phyloP scores from a whole-genome alignment of 1,140 invertebrate genomes.

The Platyscapa corneri region DNA sequence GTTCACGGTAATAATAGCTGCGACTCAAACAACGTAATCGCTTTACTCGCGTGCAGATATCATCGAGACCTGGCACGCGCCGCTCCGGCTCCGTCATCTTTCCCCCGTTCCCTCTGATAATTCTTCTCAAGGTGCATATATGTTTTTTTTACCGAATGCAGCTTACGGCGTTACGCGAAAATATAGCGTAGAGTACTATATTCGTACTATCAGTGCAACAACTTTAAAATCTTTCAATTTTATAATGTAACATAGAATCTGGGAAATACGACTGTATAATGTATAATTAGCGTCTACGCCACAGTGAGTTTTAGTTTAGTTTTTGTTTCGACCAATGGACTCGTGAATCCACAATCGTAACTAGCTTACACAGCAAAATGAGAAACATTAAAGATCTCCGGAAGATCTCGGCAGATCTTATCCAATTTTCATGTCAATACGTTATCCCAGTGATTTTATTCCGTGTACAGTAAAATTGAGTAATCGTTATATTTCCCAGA shows the following conservation, averaged over 20 bases:
- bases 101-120: background rate
- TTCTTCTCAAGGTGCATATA: background rate
- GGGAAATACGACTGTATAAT: background rate
- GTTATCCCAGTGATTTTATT: no score
- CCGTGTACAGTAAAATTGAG: background rate
- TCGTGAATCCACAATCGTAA: no score
- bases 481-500: background rate
- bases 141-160: background rate
- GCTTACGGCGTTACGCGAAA: background rate
- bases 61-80: background rate
- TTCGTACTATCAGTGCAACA: background rate
- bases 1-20: background rate
- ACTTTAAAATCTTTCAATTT: conserved; percentile 1
- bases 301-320: no score
- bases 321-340: no score
- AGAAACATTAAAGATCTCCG: background rate
- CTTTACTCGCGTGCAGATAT: background rate
- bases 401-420: background rate
- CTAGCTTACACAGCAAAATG: no score
- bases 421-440: background rate
- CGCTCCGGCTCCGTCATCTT: background rate
- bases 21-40: conserved; percentile 33
- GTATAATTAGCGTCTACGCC: background rate
- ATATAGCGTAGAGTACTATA: background rate
- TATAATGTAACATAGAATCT: background rate